A percentile compares a stretch with the other conserved stretches of the same genome.
These are phyloP conservation scores for Pseudonaja textilis DNA, from an alignment of 2,113 vertebrate species.

Conservation along the genomic window DNA sequence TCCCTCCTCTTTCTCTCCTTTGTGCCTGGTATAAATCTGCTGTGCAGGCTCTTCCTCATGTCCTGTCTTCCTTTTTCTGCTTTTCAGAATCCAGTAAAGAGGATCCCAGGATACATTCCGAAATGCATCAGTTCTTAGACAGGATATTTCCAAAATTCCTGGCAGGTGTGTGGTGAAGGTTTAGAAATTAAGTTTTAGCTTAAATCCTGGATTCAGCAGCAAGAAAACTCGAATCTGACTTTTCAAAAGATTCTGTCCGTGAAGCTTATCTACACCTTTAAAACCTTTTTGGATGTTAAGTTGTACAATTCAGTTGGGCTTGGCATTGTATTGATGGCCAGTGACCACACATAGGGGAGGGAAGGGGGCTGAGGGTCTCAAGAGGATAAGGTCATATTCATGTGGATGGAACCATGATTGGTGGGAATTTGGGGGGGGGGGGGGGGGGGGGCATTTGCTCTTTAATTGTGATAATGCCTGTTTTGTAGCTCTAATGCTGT, in stretches of 20 bases:
- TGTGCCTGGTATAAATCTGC: background rate
- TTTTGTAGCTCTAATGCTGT: background rate
- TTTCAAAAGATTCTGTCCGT: too few relatives aligned
- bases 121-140: slow-evolving; percentile 74
- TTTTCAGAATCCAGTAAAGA: slow-evolving; percentile 40
- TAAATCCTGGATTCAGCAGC: background rate
- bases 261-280: background rate
- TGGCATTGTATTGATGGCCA: background rate
- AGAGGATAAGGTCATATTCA: background rate
- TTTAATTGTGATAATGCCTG: background rate
- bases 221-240: background rate
- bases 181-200: background rate
- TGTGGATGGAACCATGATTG: background rate
- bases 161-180: slow-evolving; percentile 65
- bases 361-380: background rate
- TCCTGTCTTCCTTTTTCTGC: background rate
- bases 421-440: background rate
- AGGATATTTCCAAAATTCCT: slow-evolving; percentile 73
- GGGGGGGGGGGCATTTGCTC: background rate
- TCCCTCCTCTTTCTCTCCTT: background rate
- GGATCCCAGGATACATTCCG: slow-evolving; percentile 67
- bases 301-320: background rate
- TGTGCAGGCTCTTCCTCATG: background rate
- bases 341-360: background rate
- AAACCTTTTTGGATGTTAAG: background rate